Base-by-base conservation (phyloP, 2,113 vertebrate genomes). In the Corythornis cristatus region DNA sequence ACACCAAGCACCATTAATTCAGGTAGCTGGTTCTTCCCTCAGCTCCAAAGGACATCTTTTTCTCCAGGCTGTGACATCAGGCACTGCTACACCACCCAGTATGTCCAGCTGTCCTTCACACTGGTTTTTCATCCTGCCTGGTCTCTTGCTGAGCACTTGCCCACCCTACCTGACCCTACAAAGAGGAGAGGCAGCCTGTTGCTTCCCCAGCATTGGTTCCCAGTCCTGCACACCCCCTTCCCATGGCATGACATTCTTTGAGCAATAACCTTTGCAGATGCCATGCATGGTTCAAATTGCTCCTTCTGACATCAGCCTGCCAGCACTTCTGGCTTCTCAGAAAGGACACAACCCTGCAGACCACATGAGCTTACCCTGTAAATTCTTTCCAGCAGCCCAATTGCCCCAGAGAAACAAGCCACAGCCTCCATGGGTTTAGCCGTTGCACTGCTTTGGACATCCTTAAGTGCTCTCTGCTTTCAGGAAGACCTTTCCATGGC, bases 91-190 rank as follows among this genome's bases (percentile, higher is more conserved):
- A 22, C 5, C 26, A 60, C 45, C n/a, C 88, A 12, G 31, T 2
- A 28, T 5, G 9, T 29, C 54, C 72, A 20, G n/a, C 53, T 83
- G 58, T 21, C 43, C n/a, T 68, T 61, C 19, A 21, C 21, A 2
- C 23, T 18, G 6, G 2, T 43, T 86, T 64, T 61, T 17, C 6
- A 12, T 42, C 66, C 51, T 56, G 22, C 56, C 37, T 13, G 33
- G 18, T 1, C 1, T 56, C 31, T 61, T 2, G 1, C 29, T 2
- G 6, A 42, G 26, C 4, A 3, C 29, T 76, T 7, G 0, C 25
- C 19, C 57, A 48, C 29, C 62, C 15, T 42, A 20, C 31, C 16
- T 0, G 0, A 5, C 21, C 31, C 46, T 67, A 31, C 1, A 0
- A 73, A 54, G 42, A 29, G 33, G 11, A 83, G 28, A 68, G 18